Percentiles rank a stretch among this genome's conserved stretches.
These are phyloP conservation scores for Anguilla marmorata DNA, from an alignment of 2,797 vertebrate genomes.

Conservation along the genomic window DNA sequence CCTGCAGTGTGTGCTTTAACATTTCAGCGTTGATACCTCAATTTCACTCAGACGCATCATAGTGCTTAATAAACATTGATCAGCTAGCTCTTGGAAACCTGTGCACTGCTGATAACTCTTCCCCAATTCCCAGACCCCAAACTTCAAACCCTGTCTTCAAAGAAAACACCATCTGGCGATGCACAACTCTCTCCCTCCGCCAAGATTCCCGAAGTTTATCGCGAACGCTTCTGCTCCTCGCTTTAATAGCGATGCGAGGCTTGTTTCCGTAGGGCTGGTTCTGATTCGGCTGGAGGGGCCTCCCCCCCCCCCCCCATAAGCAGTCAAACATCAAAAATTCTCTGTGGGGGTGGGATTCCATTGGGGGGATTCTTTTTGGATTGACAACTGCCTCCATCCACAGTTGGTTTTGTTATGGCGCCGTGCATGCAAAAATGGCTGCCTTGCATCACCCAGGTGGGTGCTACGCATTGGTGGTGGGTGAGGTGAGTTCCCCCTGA, in stretches of 20 bases:
- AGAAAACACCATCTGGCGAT: slow-evolving; percentile 39
- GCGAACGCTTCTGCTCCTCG: slow-evolving; percentile 29
- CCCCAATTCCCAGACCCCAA: slow-evolving; percentile 29
- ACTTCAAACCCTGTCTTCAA: slow-evolving; percentile 33
- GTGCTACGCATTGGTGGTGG: too few species aligned
- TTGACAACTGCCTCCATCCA: neutral
- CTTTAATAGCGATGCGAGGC: neutral
- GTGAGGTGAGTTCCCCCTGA: too few species aligned
- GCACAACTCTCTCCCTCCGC: slow-evolving; percentile 20
- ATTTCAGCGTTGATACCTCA: slow-evolving; percentile 31
- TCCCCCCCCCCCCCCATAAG: neutral
- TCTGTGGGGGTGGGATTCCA: neutral
- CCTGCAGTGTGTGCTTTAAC: slow-evolving; percentile 29
- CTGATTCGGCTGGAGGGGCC: neutral
- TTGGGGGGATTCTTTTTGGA: neutral
- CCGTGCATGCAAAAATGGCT: too few species aligned
- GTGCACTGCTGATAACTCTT: slow-evolving; percentile 27
- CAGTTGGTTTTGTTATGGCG: neutral
- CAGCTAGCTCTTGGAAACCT: slow-evolving; percentile 22
- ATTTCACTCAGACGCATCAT: slow-evolving; percentile 28
- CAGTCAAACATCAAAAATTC: neutral
- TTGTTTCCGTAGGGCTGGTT: neutral
- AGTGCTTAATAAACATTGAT: slow-evolving; percentile 25
- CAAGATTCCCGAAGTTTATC: slow-evolving; percentile 41
- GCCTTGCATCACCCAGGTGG: too few species aligned